Conservation (phyloP, 2,888 invertebrate species). For the Dryocosmus kuriphilus region DNA sequence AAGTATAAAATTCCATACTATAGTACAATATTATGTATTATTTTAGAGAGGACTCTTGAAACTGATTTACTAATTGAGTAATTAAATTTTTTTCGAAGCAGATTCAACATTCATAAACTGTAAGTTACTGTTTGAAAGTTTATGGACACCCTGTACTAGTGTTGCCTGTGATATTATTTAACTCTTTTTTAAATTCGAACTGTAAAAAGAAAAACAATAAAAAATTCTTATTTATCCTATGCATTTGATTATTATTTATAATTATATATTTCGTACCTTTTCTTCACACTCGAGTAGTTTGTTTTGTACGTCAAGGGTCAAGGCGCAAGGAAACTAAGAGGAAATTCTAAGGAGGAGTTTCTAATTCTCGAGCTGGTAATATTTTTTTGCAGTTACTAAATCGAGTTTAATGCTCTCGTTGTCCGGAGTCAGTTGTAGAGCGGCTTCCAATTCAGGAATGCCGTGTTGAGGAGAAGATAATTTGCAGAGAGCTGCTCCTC, state of each 20-base stretch:
- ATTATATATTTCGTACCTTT: not conserved
- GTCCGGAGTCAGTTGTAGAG: slow-evolving; percentile 79
- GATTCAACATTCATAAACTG: not conserved
- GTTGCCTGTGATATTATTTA: slow-evolving; percentile 36
- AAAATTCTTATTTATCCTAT: slow-evolving; percentile 16
- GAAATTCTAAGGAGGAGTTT: slow-evolving; percentile 38
- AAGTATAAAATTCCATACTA: no score
- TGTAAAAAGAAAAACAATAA: slow-evolving; percentile 8
- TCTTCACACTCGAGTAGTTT: slow-evolving; percentile 6
- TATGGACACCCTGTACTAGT: slow-evolving; percentile 8
- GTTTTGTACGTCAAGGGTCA: slow-evolving; percentile 24
- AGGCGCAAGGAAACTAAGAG: slow-evolving; percentile 25
- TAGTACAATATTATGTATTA: no score
- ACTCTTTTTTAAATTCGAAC: not conserved
- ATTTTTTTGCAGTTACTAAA: slow-evolving; percentile 47
- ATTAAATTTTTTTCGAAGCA: not conserved
- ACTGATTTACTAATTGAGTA: no score
- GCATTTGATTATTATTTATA: not conserved
- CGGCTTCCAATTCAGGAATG: slow-evolving; percentile 87
- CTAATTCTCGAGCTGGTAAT: slow-evolving; percentile 54
- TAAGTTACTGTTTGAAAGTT: not conserved
- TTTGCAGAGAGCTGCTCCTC: slow-evolving; percentile 87
- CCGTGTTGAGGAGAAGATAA: slow-evolving; percentile 85
- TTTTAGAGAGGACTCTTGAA: no score
- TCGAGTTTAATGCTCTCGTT: slow-evolving; percentile 61